Base-by-base conservation (phyloP, 2,888 invertebrate species). In the Ceratothoa steindachneri region DNA sequence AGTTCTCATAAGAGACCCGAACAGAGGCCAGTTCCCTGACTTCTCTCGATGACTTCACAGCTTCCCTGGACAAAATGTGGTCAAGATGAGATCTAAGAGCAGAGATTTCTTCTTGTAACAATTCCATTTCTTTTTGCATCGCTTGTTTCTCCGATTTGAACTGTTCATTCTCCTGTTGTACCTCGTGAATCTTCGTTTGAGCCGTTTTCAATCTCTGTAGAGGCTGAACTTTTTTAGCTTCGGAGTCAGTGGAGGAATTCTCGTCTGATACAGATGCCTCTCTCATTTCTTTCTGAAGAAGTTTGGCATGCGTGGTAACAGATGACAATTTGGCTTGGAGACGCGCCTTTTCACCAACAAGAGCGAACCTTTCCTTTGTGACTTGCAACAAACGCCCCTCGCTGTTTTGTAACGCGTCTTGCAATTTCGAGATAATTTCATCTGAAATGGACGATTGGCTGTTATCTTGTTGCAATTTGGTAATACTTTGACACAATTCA, bases 281-380 rank as follows among this genome's bases (percentile, higher is more conserved):
- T 28, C 51, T 9, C 12, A 71, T 41, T 51, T 68, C 67, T 5
- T 74, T 70, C 19, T 77, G 70, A 15, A 77, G 65, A 15, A 73
- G 19, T 24, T 71, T 69, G 12, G 74, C 75, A 15, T 79, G 79
- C 1, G 76, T 72, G 53, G 75, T 53, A 12, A 70, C 73, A 5
- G 77, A 75, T 9, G 70, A 60, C 22, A 79, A 68, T 28, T 74
- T 69, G 30, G 79, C 76, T 27, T 76, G 79, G 2, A 79, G 74
- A 30, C 74, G 67, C 22, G 79, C 71, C 3, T 73, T 77, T 60
- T 79, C 79, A 27, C 76, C 76, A 2, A 79, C 69, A 12, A 79
- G 51, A 15, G 76, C 52, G 55, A 79, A 67, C 3, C 76, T 71
- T 27, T 79, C 79, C 30, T 75, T 76, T 28, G 75, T 79, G 1